Percentiles rank a stretch among this genome's conserved stretches.
phyloP scores from a whole-genome alignment of 2,797 vertebrate genomes.

The Acrocephalus scirpaceus region DNA sequence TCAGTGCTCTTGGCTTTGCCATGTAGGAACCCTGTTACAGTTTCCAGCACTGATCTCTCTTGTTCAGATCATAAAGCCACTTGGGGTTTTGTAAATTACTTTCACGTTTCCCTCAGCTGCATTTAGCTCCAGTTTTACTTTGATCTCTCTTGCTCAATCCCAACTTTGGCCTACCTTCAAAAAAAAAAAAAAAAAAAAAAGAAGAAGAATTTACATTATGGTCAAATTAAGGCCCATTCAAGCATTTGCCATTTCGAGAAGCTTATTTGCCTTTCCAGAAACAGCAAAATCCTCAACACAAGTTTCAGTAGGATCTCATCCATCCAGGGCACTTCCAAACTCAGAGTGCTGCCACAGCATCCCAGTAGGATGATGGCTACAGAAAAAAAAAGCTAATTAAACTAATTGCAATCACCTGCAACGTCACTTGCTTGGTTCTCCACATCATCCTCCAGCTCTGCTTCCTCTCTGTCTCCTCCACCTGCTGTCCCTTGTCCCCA shows the following conservation, averaged over 20 bases:
- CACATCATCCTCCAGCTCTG: not conserved
- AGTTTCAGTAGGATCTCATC: not conserved
- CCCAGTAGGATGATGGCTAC: not conserved
- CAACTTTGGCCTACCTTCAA: not conserved
- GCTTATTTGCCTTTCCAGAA: not conserved
- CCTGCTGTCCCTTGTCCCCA: not conserved
- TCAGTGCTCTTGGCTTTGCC: not conserved
- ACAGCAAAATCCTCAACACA: not conserved
- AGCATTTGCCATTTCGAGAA: not conserved
- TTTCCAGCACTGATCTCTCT: not conserved
- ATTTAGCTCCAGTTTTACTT: not conserved
- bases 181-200: not conserved
- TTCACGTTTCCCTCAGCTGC: not conserved
- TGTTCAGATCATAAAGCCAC: not conserved
- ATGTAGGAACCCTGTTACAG: not conserved
- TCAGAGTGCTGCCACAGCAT: not conserved
- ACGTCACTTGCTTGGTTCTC: not conserved
- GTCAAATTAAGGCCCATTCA: not conserved
- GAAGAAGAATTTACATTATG: not conserved
- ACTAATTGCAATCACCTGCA: not conserved
- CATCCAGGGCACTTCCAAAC: not conserved
- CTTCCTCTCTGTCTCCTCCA: not conserved
- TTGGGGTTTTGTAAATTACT: not conserved
- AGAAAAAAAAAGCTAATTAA: not conserved
- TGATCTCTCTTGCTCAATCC: not conserved